Evolutionary conservation across 2,888 invertebrate species (phyloP).

Genomic region (Caenorhabditis wallacei): DNA sequence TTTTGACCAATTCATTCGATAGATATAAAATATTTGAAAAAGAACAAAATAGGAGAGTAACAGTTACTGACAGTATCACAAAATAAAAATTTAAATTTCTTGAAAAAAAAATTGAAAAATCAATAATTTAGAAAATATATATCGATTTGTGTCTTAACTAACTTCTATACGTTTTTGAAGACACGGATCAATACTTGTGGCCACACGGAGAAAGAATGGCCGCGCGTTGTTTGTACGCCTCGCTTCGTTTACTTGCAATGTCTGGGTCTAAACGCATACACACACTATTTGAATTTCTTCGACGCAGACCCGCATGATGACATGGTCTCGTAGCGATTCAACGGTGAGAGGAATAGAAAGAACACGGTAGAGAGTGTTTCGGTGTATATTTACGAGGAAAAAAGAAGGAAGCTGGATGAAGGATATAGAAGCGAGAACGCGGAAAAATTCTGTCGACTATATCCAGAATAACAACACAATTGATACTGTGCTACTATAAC

Average conservation of each 20-base stretch:
- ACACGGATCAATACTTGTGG: slow-evolving; percentile 51
- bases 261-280: background rate
- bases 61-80: too few species aligned
- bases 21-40: background rate
- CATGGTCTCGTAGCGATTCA: slow-evolving; percentile 48
- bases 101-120: slow-evolving; percentile 33
- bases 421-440: background rate
- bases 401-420: background rate
- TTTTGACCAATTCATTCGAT: too few species aligned
- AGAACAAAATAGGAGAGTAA: too few species aligned
- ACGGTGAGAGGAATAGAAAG: background rate
- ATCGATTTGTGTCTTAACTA: slow-evolving; percentile 31
- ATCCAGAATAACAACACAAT: too few species aligned
- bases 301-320: slow-evolving; percentile 40
- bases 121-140: slow-evolving; percentile 28
- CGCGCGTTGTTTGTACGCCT: slow-evolving; percentile 60
- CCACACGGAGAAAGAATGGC: slow-evolving; percentile 41
- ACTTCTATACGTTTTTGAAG: background rate
- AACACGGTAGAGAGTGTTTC: slow-evolving; percentile 38
- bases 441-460: background rate
- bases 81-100: background rate
- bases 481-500: too few species aligned
- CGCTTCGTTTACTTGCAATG: slow-evolving; percentile 27
- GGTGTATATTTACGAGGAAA: slow-evolving; percentile 27
- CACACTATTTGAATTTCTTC: slow-evolving; percentile 24